phyloP scores from a whole-genome alignment of 2,113 vertebrate species.

The Trichechus manatus region DNA sequence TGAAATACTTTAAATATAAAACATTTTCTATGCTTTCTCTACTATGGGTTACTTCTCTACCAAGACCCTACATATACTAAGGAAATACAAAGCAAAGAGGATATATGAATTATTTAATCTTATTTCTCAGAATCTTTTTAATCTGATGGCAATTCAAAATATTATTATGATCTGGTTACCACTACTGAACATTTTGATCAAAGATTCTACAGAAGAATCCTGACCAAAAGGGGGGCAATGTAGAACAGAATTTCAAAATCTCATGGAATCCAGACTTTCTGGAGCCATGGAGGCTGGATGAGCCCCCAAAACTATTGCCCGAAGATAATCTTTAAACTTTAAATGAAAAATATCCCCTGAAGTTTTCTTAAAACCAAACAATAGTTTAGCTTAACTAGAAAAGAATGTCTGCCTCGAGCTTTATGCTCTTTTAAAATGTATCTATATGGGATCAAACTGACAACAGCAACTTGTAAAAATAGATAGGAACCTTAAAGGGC shows the following conservation, averaged over 20 bases:
- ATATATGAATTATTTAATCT: background rate
- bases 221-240: background rate
- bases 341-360: background rate
- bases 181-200: background rate
- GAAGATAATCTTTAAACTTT: background rate
- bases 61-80: background rate
- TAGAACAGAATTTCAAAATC: too few relatives aligned
- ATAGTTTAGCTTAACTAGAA: too few relatives aligned
- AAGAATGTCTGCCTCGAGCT: too few relatives aligned
- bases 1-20: background rate
- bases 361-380: background rate
- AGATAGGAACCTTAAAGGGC: background rate
- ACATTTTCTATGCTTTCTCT: background rate
- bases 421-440: background rate
- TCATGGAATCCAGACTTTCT: background rate
- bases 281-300: too few relatives aligned
- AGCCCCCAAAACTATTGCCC: background rate
- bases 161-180: background rate
- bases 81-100: background rate
- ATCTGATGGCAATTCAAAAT: background rate
- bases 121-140: constrained; percentile 24
- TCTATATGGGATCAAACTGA: too few relatives aligned
- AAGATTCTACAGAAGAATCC: background rate
- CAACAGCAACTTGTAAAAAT: too few relatives aligned
- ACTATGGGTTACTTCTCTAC: constrained; percentile 1